Evolutionary conservation across 2,888 invertebrate species (phyloP), one percentile per base, ranked within the genome.

Genomic region (Andrena dorsata): DNA sequence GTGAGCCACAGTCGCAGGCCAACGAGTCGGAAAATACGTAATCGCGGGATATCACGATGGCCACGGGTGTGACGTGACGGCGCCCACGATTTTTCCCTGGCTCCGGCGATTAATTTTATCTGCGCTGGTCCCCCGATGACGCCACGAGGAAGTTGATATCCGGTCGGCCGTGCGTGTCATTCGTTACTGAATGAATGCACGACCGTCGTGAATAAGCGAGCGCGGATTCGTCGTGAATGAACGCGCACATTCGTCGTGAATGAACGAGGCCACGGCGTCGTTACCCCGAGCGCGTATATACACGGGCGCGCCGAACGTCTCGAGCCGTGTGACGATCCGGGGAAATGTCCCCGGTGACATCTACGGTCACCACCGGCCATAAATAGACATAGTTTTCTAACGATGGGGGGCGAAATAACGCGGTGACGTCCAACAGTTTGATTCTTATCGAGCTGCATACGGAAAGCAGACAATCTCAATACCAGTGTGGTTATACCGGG

Each of bases 111-210:
- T 73, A 86, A 80, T 80, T 80, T 84, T 71, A 85, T 86, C 85
- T 75, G 41, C 41, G 16, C 41, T 41, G 16, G 16, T 16, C 41
- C 64, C 51, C 58, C 56, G 73, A 83, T 78, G 77, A 87, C 80
- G 84, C 77, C 75, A 76, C 82, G 74, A 83, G 83, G 83, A 83
- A 82, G 77, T 82, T 73, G 82, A 73, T 83, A 74, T 83, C 83
- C 82, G 83, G 82, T 63, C 65, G 65, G 66, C 32, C 60, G 66
- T 68, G 72, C 65, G 73, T 73, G 73, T 71, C 83, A 77, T 70
- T 80, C 72, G 61, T 77, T 76, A 60, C 82, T 77, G 65, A 82
- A 83, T 83, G 82, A 82, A 82, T 69, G 80, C 73, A 72, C 77
- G 73, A 8, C 58, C 49, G 61, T 65, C 70, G 77, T 83, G 77